These are phyloP conservation scores for Brachynemurus nebulosus DNA, from an alignment of 2,888 invertebrate species.

Conservation along the genomic window DNA sequence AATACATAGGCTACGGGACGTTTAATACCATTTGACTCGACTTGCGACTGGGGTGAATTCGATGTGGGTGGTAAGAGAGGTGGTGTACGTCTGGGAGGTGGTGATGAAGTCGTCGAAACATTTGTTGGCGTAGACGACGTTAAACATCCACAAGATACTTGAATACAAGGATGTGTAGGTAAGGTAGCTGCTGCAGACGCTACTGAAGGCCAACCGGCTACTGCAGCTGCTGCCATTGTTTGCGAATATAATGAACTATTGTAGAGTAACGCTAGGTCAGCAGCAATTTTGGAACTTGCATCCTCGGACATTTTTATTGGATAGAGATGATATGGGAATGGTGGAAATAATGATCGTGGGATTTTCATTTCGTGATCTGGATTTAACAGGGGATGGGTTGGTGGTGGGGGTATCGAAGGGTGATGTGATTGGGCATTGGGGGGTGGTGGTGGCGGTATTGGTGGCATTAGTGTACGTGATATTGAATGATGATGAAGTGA, in stretches of 20 bases:
- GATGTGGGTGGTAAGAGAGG: slow-evolving; percentile 21
- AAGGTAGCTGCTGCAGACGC: too few species aligned
- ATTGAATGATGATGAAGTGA: slow-evolving; percentile 30
- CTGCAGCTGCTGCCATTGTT: slow-evolving; percentile 29
- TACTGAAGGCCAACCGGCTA: slow-evolving; percentile 29
- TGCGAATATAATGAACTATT: slow-evolving; percentile 40
- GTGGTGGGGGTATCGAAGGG: slow-evolving; percentile 34
- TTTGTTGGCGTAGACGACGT: slow-evolving; percentile 21
- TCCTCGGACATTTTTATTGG: slow-evolving; percentile 44
- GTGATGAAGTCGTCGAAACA: neutral
- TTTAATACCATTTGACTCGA: slow-evolving; percentile 23
- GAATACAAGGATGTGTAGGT: slow-evolving; percentile 28
- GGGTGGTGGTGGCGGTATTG: slow-evolving; percentile 32
- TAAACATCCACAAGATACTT: slow-evolving; percentile 34
- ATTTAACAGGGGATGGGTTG: slow-evolving; percentile 37
- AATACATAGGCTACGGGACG: slow-evolving; percentile 48
- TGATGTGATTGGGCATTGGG: too few species aligned
- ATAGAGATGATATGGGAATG: slow-evolving; percentile 52
- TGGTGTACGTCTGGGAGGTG: slow-evolving; percentile 29
- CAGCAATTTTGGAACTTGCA: slow-evolving; percentile 43
- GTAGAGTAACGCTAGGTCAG: slow-evolving; percentile 54
- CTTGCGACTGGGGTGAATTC: neutral
- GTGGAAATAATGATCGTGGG: slow-evolving; percentile 51
- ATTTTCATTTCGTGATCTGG: slow-evolving; percentile 47
- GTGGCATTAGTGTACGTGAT: slow-evolving; percentile 34